A percentile compares a stretch with the other conserved stretches of the same genome.
These are phyloP conservation scores for Bubalus kerabau DNA, from an alignment of 2,113 vertebrate genomes.

Conservation along the genomic window DNA sequence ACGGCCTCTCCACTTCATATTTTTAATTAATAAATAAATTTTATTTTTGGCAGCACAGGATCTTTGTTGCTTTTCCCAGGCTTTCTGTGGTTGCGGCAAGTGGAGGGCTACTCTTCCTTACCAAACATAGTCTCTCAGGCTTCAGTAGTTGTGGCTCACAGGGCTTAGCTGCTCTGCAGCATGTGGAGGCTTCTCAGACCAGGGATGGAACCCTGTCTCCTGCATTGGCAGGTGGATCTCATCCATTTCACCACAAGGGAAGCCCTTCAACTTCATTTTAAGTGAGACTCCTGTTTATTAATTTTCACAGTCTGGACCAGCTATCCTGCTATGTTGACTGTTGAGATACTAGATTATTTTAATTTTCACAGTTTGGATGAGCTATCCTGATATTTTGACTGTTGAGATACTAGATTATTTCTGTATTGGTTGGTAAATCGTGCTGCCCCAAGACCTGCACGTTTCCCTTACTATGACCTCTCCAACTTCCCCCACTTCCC, in stretches of 20 bases:
- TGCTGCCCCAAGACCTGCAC: neutral
- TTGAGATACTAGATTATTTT: neutral
- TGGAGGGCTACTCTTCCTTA: neutral
- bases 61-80: neutral
- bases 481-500: neutral
- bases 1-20: neutral
- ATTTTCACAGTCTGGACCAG: neutral
- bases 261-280: neutral
- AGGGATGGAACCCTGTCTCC: neutral
- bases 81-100: neutral
- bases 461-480: too few relatives aligned
- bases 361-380: neutral
- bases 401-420: neutral
- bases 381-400: neutral
- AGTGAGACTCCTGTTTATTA: neutral
- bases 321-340: neutral
- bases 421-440: neutral
- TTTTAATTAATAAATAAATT: neutral
- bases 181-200: neutral
- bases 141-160: neutral
- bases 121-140: neutral
- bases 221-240: neutral
- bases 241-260: neutral
- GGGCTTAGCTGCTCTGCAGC: neutral
- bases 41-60: neutral